Base-by-base conservation (phyloP, 92 coral and sea anemone genomes). In the Phenganax stokvisi region DNA sequence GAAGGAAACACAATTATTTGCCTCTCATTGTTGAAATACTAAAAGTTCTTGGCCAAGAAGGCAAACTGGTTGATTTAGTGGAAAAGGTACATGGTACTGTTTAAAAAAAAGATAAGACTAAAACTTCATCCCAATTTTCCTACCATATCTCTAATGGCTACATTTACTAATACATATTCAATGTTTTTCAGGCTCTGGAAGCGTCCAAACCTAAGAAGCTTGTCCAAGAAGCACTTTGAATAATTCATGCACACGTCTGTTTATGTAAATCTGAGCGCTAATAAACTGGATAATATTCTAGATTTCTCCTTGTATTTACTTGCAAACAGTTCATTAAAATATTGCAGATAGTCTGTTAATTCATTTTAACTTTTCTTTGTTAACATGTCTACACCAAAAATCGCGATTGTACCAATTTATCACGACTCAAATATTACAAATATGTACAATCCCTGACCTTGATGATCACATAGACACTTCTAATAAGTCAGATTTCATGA, bases 1-100 rank as follows among this genome's bases (percentile, higher is more conserved):
- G 98, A 85, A 83, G 98, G 75, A 94, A 94, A 80, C 98, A 94
- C 82, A 94, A 94, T 88, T 94, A 94, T 66, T 88, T 94, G 16
- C 98, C 98, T 6, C 84, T 92, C 72, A 88, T 94, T 69, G 91
- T 94, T 90, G 98, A 94, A 84, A 84, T 94, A 37, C 86, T 94
- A 72, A 94, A 94, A 83, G 84, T 94, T 31, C 87, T 94, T 70
- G 98, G 96, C 25, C 88, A 92, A 77, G 85, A 94, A 82, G 97
- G 98, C 44, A 82, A 87, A 75, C 88, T 94, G 16, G 97, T 94
- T 54, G 89, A 90, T 0, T 84, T 94, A 74, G 98, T 94, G 56
- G 98, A 94, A 84, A 94, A 94, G 89, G 98, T 92, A 80, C 9
- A 81, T 11, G 3, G 77, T 73, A 20, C 65, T 1, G 65, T 52